phyloP scores from a whole-genome alignment of 2,888 invertebrate species.

The Drosophila birchii region DNA sequence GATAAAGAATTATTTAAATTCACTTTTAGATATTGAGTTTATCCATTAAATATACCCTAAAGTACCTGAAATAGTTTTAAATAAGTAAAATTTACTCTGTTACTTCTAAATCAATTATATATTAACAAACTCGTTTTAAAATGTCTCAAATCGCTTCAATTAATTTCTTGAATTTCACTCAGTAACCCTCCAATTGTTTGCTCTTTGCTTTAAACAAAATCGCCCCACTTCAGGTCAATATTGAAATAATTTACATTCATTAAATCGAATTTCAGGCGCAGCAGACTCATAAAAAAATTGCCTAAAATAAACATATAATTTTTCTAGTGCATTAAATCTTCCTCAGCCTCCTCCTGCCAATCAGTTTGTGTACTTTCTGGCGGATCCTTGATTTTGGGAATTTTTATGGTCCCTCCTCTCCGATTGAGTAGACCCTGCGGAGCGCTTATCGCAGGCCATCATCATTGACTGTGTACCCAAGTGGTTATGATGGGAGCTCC shows the following conservation, averaged over 20 bases:
- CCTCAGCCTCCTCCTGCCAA: conserved; percentile 10
- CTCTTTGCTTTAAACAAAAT: background rate
- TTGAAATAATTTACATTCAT: conserved; percentile 39
- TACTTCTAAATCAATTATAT: background rate
- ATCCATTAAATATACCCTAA: background rate
- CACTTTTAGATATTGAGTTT: background rate
- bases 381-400: conserved; percentile 35
- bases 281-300: conserved; percentile 18
- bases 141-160: background rate
- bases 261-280: conserved; percentile 29
- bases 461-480: conserved; percentile 69
- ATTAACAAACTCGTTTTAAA: background rate
- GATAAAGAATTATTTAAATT: background rate
- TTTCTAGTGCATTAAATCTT: conserved; percentile 46
- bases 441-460: conserved; percentile 74
- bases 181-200: background rate
- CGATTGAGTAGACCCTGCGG: conserved; percentile 68
- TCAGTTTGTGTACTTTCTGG: conserved; percentile 37
- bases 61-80: background rate
- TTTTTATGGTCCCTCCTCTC: conserved; percentile 49
- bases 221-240: conserved; percentile 9
- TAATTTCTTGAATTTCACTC: background rate
- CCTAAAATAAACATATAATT: conserved; percentile 37
- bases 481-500: conserved; percentile 39
- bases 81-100: background rate